Base-by-base conservation (phyloP, 2,797 vertebrate genomes). In the Heteromormyrus szaboi region DNA sequence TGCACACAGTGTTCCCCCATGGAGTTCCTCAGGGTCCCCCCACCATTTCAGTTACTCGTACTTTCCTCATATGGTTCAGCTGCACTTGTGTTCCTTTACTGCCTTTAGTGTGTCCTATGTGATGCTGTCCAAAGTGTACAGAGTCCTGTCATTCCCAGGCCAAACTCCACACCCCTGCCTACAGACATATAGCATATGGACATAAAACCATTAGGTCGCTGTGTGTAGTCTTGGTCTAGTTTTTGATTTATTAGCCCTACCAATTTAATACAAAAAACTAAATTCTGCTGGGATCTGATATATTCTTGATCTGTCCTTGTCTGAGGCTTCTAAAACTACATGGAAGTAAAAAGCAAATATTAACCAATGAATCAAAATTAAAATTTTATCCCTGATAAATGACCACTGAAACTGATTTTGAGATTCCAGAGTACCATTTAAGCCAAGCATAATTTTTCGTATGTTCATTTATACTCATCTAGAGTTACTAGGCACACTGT, bases 231-330 rank as follows among this genome's bases (percentile, higher is more conserved):
- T 68, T 68, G 25, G 2, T 44, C 37, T n/a, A 44, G 14, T 44
- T 79, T 85, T 87, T 88, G 50, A 89, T 91, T 90, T 90, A 92
- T 90, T 90, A 90, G 89, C 88, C 51, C 44, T 90, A 87, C 83
- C 29, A 90, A 85, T 53, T 89, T 90, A 91, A 89, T 88, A 89
- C 81, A 44, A 88, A 53, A 90, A 87, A 91, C 89, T 91, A 90
- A 90, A 85, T 89, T 84, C 53, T 87, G 19, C 88, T 91, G 92
- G 91, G 88, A 90, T 86, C 76, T 41, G 37, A 51, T 8, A 76
- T 53, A 48, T 65, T 46, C 79, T 85, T 88, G 87, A 87, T 65
- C 85, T 86, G 48, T 51, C 87, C 81, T 90, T 89, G 86, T 59
- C 81, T 62, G 88, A n/a, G 12, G 83, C 86, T 90, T 87, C 86